phyloP scores from a whole-genome alignment of 2,113 vertebrate species.

The Burhinus bistriatus region DNA sequence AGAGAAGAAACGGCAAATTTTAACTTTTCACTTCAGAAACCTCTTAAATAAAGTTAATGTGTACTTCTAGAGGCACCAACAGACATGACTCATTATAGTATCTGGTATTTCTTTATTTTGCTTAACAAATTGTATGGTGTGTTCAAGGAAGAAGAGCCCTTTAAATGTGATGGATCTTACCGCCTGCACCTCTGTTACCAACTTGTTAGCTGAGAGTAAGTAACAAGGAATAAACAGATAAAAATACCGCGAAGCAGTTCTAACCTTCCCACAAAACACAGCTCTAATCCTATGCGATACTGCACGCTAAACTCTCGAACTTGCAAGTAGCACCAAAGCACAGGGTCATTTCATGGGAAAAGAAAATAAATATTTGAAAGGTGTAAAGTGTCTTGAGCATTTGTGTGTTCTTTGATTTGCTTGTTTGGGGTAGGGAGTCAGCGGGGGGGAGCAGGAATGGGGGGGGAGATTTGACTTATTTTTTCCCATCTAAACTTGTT shows the following conservation, averaged over 20 bases:
- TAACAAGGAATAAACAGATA: background rate
- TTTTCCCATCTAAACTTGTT: background rate
- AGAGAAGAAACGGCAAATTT: background rate
- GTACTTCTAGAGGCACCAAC: background rate
- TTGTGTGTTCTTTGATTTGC: background rate
- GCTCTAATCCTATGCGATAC: background rate
- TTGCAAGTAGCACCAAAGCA: background rate
- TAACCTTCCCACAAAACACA: background rate
- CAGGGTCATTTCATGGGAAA: rapidly evolving
- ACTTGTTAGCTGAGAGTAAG: background rate
- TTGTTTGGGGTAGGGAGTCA: background rate
- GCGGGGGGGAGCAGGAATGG: background rate
- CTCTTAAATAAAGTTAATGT: background rate
- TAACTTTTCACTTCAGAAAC: background rate
- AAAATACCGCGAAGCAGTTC: background rate
- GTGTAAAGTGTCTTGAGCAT: background rate
- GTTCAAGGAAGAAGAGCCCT: background rate
- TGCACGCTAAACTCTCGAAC: background rate
- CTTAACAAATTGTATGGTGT: background rate
- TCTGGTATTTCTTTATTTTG: background rate
- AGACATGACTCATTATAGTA: background rate
- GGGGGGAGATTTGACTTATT: background rate
- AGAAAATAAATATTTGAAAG: background rate
- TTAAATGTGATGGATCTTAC: background rate
- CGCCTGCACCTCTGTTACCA: background rate